Percentiles rank a stretch among this genome's conserved stretches.
Evolutionary conservation across 2,113 vertebrate genomes (phyloP).

Genomic region (Spea multiplicata): DNA sequence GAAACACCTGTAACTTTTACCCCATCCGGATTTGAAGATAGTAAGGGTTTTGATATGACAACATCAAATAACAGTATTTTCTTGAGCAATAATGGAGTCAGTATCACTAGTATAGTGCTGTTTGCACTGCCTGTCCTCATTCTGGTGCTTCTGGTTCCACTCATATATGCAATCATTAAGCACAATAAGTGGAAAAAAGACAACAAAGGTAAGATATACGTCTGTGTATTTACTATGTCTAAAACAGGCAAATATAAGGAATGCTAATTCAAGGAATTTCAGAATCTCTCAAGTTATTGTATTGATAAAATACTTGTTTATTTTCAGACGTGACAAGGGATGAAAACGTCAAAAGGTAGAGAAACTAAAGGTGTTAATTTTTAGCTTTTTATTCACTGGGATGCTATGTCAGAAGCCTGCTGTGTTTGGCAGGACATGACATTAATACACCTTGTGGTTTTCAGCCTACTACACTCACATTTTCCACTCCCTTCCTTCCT

Average conservation of each 20-base stretch:
- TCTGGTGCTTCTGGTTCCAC: conserved; percentile 57
- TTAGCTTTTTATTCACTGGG: background rate
- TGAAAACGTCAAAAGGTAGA: conserved; percentile 73
- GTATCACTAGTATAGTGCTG: conserved; percentile 45
- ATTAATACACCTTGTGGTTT: background rate
- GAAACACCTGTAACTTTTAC: background rate
- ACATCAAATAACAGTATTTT: background rate
- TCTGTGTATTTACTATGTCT: background rate
- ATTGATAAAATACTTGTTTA: conserved; percentile 48
- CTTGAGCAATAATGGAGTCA: background rate
- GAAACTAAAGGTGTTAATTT: too few relatives aligned
- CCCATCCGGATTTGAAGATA: background rate
- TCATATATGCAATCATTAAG: conserved; percentile 45
- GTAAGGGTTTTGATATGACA: background rate
- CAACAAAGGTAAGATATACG: conserved; percentile 65
- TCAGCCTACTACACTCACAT: too few relatives aligned
- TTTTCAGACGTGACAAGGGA: conserved; percentile 66
- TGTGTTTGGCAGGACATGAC: background rate
- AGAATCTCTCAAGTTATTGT: background rate
- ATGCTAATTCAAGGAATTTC: background rate
- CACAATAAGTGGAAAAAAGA: conserved; percentile 57
- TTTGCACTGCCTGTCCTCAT: conserved; percentile 53
- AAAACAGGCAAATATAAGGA: background rate
- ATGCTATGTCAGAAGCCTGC: background rate
- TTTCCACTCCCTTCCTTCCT: too few relatives aligned